phyloP scores from a whole-genome alignment of 2,797 vertebrate genomes.

The Sciurus carolinensis region DNA sequence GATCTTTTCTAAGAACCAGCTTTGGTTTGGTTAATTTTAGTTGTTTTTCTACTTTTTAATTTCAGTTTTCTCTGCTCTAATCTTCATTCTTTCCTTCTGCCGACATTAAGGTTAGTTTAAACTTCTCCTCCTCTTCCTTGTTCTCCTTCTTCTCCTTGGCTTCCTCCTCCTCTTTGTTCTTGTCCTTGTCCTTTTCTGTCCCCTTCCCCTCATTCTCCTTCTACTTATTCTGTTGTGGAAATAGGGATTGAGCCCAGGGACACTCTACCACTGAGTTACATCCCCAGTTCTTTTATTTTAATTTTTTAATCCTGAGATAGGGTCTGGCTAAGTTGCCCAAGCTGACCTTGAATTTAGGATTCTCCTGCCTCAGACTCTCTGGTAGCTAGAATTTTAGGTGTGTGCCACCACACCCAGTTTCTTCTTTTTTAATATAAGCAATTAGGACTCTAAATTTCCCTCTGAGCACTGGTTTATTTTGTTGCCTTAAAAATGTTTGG shows the following conservation, averaged over 20 bases:
- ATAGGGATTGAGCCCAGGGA: no score
- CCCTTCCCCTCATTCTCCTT: no score
- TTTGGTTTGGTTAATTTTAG: background rate
- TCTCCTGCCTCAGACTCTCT: no score
- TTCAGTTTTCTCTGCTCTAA: background rate
- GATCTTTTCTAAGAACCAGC: background rate
- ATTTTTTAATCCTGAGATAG: no score
- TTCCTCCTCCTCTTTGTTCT: no score
- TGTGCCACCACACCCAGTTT: no score
- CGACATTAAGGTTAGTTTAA: background rate
- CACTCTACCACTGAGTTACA: no score
- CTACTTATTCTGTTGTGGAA: no score
- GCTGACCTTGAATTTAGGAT: background rate
- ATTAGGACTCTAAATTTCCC: background rate
- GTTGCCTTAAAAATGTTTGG: background rate
- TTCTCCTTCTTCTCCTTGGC: background rate
- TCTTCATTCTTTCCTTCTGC: background rate
- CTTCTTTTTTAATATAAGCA: background rate
- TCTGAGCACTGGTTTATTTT: background rate
- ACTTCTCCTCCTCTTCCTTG: background rate
- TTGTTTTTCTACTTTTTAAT: background rate
- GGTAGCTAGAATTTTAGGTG: no score
- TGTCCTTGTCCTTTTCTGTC: background rate
- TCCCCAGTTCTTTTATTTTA: no score
- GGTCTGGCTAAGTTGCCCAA: no score